These are phyloP conservation scores for Hemibagrus wyckioides DNA, from an alignment of 2,113 vertebrate genomes.

Conservation along the genomic window DNA sequence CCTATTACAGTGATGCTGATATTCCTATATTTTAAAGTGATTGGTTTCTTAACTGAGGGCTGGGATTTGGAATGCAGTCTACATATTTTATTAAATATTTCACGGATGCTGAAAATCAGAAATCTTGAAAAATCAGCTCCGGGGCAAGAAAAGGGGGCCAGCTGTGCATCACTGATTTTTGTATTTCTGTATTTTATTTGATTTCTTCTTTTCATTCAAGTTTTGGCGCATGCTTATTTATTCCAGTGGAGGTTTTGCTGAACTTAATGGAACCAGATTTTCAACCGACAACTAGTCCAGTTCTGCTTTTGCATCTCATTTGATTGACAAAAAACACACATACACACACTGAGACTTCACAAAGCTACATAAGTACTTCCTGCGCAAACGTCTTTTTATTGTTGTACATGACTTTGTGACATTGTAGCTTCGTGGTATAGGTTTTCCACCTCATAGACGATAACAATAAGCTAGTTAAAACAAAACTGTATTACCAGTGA, in stretches of 20 bases:
- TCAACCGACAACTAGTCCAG: background rate
- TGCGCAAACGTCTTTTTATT: background rate
- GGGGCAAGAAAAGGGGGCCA: background rate
- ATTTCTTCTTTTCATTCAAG: conserved; percentile 43
- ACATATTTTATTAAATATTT: too few relatives aligned
- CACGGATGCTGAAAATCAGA: background rate
- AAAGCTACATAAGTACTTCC: background rate
- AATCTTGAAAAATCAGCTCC: background rate
- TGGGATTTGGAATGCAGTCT: background rate
- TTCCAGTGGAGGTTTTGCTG: background rate
- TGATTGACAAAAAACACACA: background rate
- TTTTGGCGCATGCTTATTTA: conserved; percentile 26
- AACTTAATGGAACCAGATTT: background rate
- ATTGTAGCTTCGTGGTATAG: background rate
- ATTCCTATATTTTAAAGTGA: background rate
- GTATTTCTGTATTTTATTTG: conserved; percentile 3
- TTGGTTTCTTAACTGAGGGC: background rate
- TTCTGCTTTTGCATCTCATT: background rate
- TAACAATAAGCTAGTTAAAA: background rate
- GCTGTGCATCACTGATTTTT: background rate
- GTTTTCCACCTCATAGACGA: background rate
- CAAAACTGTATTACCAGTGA: background rate
- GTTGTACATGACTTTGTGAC: background rate
- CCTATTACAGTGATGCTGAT: background rate
- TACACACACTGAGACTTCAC: background rate